Percentiles rank a stretch among this genome's conserved stretches.
Evolutionary conservation across 2,113 vertebrate species (phyloP).

Genomic region (Leucoraja erinaceus): DNA sequence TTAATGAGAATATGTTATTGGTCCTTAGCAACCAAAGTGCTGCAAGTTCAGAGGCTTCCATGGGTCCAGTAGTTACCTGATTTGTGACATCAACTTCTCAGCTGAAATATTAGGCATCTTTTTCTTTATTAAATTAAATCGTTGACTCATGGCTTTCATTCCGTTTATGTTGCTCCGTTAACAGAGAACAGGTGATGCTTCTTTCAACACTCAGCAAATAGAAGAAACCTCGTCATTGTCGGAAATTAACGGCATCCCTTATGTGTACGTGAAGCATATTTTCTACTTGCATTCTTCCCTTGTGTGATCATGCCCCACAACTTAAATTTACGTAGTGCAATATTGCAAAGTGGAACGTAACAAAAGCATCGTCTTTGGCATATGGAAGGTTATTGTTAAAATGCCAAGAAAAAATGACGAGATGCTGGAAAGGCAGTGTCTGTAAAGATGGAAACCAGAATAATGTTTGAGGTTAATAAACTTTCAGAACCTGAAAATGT

Average conservation of each 20-base stretch:
- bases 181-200: neutral
- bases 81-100: neutral
- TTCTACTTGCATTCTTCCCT: neutral
- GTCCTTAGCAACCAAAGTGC: too few relatives aligned
- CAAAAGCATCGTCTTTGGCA: neutral
- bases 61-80: neutral
- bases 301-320: neutral
- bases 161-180: neutral
- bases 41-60: too few relatives aligned
- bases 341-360: neutral
- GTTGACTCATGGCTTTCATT: neutral
- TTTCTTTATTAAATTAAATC: neutral
- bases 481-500: too few relatives aligned
- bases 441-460: too few relatives aligned
- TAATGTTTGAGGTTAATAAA: too few relatives aligned
- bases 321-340: neutral
- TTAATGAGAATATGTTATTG: too few relatives aligned
- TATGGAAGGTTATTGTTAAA: neutral
- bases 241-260: neutral
- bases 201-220: neutral
- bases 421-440: too few relatives aligned
- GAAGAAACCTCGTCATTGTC: neutral
- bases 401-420: neutral
- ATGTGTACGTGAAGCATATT: neutral
- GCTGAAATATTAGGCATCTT: neutral